Conservation (phyloP, 2,113 vertebrate species). For the Myiagra hebetior region DNA sequence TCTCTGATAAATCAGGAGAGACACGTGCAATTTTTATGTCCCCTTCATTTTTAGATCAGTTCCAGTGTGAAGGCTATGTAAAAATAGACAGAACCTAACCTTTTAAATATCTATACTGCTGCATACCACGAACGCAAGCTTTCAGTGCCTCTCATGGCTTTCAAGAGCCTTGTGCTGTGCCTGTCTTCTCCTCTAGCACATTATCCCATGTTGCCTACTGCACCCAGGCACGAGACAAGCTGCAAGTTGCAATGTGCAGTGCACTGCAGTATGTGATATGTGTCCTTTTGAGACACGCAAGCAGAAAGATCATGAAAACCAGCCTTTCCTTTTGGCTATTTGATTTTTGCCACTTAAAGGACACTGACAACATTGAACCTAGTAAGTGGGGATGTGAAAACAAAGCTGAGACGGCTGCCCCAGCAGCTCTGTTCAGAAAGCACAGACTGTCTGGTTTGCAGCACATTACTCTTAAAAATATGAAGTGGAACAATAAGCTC, state of each 20-base stretch:
- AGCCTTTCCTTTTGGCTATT: neutral
- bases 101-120: conserved; percentile 61
- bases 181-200: conserved; percentile 18
- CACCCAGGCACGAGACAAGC: neutral
- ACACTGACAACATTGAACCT: neutral
- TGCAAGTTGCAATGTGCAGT: neutral
- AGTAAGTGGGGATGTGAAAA: neutral
- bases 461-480: neutral
- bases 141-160: conserved; percentile 22
- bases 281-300: neutral
- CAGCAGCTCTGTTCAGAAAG: neutral
- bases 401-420: neutral
- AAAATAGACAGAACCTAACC: conserved; percentile 70
- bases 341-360: neutral
- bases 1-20: conserved; percentile 24
- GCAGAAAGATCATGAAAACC: neutral
- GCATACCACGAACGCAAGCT: conserved; percentile 37
- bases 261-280: neutral
- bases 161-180: conserved; percentile 34
- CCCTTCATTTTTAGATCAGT: conserved; percentile 56
- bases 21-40: conserved; percentile 40
- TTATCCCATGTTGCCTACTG: neutral
- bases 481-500: neutral
- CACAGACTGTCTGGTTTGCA: neutral
- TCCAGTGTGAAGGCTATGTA: conserved; percentile 62